Conservation (phyloP, 2,888 invertebrate genomes). For the Monochamus alternatus region DNA sequence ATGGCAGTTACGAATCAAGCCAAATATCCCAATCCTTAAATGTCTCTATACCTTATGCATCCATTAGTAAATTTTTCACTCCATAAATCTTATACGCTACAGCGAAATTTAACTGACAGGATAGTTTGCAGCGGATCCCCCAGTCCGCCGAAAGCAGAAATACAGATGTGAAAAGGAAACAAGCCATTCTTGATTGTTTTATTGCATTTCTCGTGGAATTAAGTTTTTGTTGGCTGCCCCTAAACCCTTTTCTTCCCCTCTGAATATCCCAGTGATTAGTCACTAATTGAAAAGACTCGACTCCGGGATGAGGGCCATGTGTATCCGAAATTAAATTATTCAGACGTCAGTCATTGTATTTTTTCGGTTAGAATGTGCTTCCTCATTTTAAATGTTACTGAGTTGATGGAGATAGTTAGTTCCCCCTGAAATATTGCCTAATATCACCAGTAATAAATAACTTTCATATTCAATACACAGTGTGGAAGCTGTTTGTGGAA, state of each 20-base stretch:
- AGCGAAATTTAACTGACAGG: slow-evolving; percentile 13
- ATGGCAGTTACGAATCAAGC: background rate
- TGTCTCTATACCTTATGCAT: background rate
- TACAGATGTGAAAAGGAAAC: slow-evolving; percentile 43
- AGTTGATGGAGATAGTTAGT: too few relatives aligned
- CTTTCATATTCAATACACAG: too few relatives aligned
- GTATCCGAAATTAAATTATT: background rate
- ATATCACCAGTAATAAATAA: too few relatives aligned
- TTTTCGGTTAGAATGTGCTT: background rate
- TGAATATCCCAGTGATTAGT: slow-evolving; percentile 40
- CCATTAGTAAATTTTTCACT: background rate
- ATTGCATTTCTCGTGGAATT: slow-evolving; percentile 43
- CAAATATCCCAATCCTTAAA: background rate
- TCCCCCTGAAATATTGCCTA: too few relatives aligned
- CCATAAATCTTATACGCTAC: background rate
- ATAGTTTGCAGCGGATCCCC: slow-evolving; percentile 5
- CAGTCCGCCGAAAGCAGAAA: slow-evolving; percentile 36
- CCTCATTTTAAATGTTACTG: too few relatives aligned
- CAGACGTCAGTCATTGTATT: slow-evolving; percentile 4
- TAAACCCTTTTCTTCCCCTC: slow-evolving; percentile 30
- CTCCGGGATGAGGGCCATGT: slow-evolving; percentile 25
- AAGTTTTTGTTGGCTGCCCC: slow-evolving; percentile 41
- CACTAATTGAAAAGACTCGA: slow-evolving; percentile 43
- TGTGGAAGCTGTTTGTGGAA: too few relatives aligned
- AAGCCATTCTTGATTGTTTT: slow-evolving; percentile 44